Base-by-base conservation (phyloP, 1,140 invertebrate genomes). In the Eumeta japonica region DNA sequence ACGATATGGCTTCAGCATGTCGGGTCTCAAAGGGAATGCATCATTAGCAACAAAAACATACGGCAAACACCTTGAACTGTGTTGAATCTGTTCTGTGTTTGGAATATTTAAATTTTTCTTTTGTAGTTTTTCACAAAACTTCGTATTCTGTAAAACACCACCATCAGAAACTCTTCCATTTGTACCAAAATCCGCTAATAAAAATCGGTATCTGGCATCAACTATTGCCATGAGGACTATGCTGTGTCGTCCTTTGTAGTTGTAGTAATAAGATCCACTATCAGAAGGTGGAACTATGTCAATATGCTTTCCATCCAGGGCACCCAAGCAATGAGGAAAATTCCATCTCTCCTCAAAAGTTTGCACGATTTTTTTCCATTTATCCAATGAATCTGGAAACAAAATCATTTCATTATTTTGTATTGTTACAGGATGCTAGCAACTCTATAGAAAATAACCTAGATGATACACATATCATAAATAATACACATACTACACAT, bases 11-110 rank as follows among this genome's bases (percentile, higher is more conserved):
- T 62, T 68, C 48, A 73, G 45, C 28, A 75, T 37, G 36, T 67
- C 43, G 3, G 32, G 11, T n/a, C 39, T 35, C 17, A 76, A 43
- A 10, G 52, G 41, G 43, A 75, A 76, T 10, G 61, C 61, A 11
- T 68, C 64, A 57, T 75, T 71, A 13, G 45, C 65, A 9, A 75
- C 44, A 50, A 75, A 54, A 40, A 66, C 49, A 42, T 57, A 56
- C 41, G 47, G 42, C 10, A 50, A 32, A 20, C 41, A 33, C 41
- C 43, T 15, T 19, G n/a, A 45, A 39, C 35, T 42, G 18, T 30
- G 7, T 4, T 28, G n/a, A 2, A 28, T 2, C 3, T 3, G 13
- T 36, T 36, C 35, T n/a, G n/a, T n/a, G n/a, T n/a, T n/a, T n/a
- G n/a, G n/a, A n/a, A n/a, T n/a, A n/a, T n/a, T n/a, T n/a, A n/a